Conservation (phyloP, 1,140 invertebrate species). For the Araneus ventricosus region DNA sequence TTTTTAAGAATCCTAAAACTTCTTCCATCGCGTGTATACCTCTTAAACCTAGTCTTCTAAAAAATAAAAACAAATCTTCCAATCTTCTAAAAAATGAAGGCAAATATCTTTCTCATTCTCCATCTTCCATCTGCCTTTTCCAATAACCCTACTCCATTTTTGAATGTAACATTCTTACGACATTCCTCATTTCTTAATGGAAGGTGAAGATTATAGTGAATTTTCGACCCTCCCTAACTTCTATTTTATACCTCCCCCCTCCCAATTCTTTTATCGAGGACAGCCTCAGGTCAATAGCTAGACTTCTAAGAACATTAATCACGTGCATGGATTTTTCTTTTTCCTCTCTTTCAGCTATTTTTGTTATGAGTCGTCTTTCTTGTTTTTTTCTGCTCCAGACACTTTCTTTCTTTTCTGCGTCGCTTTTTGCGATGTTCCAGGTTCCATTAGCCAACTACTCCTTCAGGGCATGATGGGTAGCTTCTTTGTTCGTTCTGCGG, state of each 20-base stretch:
- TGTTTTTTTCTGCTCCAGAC: background rate
- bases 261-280: background rate
- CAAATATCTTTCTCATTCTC: background rate
- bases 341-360: background rate
- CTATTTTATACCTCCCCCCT: background rate
- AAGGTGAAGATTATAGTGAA: slow-evolving; percentile 42
- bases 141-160: slow-evolving; percentile 20
- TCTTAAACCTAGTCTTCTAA: background rate
- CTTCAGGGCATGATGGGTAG: background rate
- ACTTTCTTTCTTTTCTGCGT: background rate
- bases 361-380: background rate
- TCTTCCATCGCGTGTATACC: background rate
- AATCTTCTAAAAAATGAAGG: background rate
- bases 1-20: background rate
- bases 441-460: slow-evolving; percentile 49
- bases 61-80: too few species aligned
- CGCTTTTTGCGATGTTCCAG: slow-evolving; percentile 9
- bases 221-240: background rate
- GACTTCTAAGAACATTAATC: slow-evolving; percentile 47
- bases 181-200: slow-evolving; percentile 51
- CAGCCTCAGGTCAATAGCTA: slow-evolving; percentile 49
- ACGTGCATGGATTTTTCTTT: background rate
- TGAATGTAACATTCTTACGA: slow-evolving; percentile 1
- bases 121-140: background rate
- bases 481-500: background rate